These are phyloP conservation scores for Arrhopalites spinosus DNA, from an alignment of 2,888 invertebrate species.

Conservation along the genomic window DNA sequence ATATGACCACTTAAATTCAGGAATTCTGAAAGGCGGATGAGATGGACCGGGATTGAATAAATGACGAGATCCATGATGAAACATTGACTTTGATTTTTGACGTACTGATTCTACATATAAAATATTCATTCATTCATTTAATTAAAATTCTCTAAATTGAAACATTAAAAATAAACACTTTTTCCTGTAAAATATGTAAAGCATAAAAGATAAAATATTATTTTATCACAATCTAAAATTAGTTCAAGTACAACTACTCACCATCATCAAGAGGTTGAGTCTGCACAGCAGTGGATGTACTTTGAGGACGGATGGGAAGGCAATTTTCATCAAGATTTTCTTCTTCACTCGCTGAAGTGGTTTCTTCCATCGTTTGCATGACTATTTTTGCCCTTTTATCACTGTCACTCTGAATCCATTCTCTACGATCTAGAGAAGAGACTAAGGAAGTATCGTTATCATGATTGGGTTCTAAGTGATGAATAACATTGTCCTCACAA, in stretches of 20 bases:
- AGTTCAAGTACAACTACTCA: too few relatives aligned
- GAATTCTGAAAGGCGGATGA: slow-evolving; percentile 95
- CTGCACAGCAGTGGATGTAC: slow-evolving; percentile 80
- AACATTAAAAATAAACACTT: neutral
- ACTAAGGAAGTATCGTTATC: slow-evolving; percentile 54
- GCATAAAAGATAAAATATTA: too few relatives aligned
- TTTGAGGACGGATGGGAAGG: slow-evolving; percentile 66
- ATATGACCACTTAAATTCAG: slow-evolving; percentile 99
- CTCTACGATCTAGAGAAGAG: slow-evolving; percentile 52
- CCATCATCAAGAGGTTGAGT: slow-evolving; percentile 85
- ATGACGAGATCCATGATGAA: slow-evolving; percentile 66
- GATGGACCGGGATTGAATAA: slow-evolving; percentile 94
- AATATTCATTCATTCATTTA: neutral
- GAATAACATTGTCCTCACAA: slow-evolving; percentile 54
- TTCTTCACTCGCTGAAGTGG: slow-evolving; percentile 12
- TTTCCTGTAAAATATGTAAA: slow-evolving; percentile 9
- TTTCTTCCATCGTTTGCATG: slow-evolving; percentile 26
- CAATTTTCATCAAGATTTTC: slow-evolving; percentile 36
- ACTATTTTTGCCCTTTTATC: slow-evolving; percentile 49
- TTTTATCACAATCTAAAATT: too few relatives aligned
- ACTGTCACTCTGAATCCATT: slow-evolving; percentile 55
- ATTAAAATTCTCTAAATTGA: neutral
- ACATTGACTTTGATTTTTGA: slow-evolving; percentile 53
- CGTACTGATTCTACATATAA: neutral
- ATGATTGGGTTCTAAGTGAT: slow-evolving; percentile 53